Conservation (phyloP, 2,113 vertebrate genomes). For the Pica pica region DNA sequence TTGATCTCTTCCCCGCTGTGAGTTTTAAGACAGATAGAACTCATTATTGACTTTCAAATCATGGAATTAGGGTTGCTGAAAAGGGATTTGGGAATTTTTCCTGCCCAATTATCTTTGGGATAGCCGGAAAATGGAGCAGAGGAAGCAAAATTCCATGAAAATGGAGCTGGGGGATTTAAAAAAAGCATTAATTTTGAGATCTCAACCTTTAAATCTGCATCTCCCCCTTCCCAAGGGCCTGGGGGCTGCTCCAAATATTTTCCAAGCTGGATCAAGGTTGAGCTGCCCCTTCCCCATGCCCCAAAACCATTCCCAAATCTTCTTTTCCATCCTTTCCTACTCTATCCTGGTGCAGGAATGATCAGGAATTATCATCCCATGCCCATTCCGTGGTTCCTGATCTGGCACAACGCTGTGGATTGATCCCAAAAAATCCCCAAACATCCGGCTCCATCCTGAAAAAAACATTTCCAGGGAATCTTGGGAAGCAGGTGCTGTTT, state of each 20-base stretch:
- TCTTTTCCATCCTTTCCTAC: not conserved
- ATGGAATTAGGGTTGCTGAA: not conserved
- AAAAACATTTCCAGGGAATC: not conserved
- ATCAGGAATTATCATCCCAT: not conserved
- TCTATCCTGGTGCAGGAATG: not conserved
- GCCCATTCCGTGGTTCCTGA: not conserved
- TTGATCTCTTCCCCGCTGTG: not conserved
- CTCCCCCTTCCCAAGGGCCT: not conserved
- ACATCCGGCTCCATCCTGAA: not conserved
- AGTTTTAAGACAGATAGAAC: not conserved
- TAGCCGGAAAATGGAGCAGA: not conserved
- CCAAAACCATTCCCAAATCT: not conserved
- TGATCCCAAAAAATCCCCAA: not conserved
- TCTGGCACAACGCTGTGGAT: not conserved
- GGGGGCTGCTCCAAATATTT: not conserved
- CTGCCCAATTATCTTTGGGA: not conserved
- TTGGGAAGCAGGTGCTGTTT: not conserved
- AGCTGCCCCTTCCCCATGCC: not conserved
- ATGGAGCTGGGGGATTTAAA: fast-evolving
- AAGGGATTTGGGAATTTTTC: not conserved
- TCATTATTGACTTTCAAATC: not conserved
- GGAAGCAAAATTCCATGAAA: not conserved
- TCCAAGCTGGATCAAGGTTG: not conserved
- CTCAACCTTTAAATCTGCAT: not conserved
- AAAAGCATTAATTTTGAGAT: not conserved